Evolutionary conservation across 2,113 vertebrate species (phyloP), one percentile per base, ranked within the genome.

Genomic region (Colius striatus): DNA sequence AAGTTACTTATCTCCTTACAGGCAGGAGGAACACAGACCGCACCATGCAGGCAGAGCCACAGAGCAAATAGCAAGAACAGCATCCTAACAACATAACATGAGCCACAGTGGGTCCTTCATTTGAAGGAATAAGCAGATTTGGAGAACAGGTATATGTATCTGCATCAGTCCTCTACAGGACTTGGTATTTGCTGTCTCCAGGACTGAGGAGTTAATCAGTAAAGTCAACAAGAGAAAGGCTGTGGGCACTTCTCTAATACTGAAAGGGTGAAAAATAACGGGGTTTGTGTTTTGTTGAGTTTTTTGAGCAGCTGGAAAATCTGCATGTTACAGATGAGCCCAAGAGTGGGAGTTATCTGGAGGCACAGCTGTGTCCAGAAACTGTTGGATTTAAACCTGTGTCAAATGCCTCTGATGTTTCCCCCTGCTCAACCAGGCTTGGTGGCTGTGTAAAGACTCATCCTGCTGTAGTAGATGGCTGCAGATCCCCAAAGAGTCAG

Each of bases 321-420:
- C 23, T 11, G 22, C 23, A 5, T 11, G 9, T 61, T 17, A 62
- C 48, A 57, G 41, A 45, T 18, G 48, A 73, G n/a, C 47, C 34
- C 26, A 14, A 26, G 62, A 57, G 29, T 4, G 14, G 16, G 65
- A 60, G 25, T 9, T 30, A 22, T 20, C 9, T 8, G 5, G 61
- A 29, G 38, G 36, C 16, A 47, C 0, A 1, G 26, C 63, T 27
- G 34, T n/a, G 32, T 29, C 30, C 43, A 16, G 51, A 23, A 8
- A 51, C 22, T 1, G 16, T 10, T 50, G 50, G 30, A 29, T 43
- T 58, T 36, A n/a, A 63, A 36, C 16, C 45, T 16, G 11, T 3
- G 2, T 21, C 57, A 9, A 63, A 57, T 7, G 5, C 23, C 50
- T 34, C 26, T 2, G 4, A 12, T 1, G 0, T 20, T 27, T n/a